Conservation (phyloP, 2,113 vertebrate species). For the Acinonyx jubatus region DNA sequence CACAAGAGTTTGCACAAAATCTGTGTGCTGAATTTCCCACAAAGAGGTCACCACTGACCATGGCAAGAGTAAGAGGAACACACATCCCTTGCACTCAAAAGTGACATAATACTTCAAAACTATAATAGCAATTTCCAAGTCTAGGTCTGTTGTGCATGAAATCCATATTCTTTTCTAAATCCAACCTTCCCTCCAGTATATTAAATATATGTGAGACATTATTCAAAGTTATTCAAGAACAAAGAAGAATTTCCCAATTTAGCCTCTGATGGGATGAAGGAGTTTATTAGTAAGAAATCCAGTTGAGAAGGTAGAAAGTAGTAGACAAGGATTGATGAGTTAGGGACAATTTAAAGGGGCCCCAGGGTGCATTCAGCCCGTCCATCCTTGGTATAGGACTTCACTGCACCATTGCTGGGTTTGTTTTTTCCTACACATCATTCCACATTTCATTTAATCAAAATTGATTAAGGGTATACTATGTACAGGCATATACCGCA, state of each 20-base stretch:
- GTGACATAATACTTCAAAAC: constrained; percentile 16
- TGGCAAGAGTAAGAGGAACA: background rate
- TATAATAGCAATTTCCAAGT: constrained; percentile 49
- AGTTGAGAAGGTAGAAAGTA: background rate
- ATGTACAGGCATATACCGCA: background rate
- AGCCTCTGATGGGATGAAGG: constrained; percentile 8
- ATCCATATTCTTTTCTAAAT: constrained; percentile 48
- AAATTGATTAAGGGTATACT: background rate
- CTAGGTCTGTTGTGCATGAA: background rate
- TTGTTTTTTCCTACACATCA: background rate
- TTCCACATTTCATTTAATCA: background rate
- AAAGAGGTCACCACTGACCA: background rate
- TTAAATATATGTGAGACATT: constrained; percentile 39
- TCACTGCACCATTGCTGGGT: background rate
- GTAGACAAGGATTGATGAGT: background rate
- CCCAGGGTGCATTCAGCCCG: too few relatives aligned
- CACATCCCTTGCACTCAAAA: background rate
- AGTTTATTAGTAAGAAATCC: constrained; percentile 42
- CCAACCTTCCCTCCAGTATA: constrained; percentile 12
- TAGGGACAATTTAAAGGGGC: background rate
- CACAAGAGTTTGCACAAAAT: background rate
- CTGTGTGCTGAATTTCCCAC: background rate
- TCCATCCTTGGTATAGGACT: background rate
- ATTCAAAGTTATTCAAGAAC: constrained; percentile 53
- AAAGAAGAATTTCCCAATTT: background rate